phyloP scores from a whole-genome alignment of 1,140 invertebrate species.

The Metaphire vulgaris region DNA sequence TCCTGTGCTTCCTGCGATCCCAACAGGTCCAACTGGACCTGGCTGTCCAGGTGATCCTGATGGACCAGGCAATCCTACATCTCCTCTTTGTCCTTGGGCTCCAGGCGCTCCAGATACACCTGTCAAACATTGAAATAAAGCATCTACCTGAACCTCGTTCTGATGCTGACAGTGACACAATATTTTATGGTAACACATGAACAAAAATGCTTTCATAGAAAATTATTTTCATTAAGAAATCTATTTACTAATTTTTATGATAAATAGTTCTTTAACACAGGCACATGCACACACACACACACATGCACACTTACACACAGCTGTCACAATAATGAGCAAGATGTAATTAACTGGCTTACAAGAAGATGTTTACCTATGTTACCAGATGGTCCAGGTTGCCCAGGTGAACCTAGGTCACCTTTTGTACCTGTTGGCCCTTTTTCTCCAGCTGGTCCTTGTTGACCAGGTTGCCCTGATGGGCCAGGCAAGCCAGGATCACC shows the following conservation, averaged over 20 bases:
- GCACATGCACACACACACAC: too few species aligned
- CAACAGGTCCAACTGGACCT: constrained; percentile 12
- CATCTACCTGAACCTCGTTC: too few species aligned
- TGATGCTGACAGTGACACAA: too few species aligned
- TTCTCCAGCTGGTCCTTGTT: neutral
- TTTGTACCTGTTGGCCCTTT: neutral
- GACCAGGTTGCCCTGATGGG: neutral
- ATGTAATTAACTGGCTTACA: too few species aligned
- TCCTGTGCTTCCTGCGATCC: constrained; percentile 6
- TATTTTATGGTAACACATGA: too few species aligned
- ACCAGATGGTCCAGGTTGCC: neutral
- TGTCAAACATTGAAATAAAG: too few species aligned
- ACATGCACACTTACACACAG: too few species aligned
- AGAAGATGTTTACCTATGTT: neutral
- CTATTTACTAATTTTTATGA: too few species aligned
- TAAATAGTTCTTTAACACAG: too few species aligned
- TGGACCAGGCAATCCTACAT: constrained; percentile 19
- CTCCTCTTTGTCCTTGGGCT: constrained; percentile 20
- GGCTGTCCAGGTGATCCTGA: constrained; percentile 15
- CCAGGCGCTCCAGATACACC: constrained; percentile 9
- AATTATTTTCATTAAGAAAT: too few species aligned
- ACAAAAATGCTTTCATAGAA: too few species aligned
- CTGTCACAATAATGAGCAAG: too few species aligned
- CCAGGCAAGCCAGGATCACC: constrained; percentile 7
- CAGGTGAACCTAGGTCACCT: neutral